Conservation (phyloP, 2,888 invertebrate genomes). For the Dolichopus griseipennis region DNA sequence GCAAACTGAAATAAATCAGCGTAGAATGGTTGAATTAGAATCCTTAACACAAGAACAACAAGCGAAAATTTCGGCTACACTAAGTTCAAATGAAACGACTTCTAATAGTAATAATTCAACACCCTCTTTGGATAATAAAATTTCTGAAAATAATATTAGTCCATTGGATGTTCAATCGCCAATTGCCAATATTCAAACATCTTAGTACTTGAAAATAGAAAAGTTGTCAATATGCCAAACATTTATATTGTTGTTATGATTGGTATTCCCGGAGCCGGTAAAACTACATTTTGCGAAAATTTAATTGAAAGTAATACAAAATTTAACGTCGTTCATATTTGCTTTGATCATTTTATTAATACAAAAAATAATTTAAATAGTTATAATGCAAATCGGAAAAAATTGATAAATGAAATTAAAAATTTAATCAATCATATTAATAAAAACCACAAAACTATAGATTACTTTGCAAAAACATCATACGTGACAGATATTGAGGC, state of each 20-base stretch:
- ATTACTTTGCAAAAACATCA: neutral
- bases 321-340: slow-evolving; percentile 31
- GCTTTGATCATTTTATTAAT: slow-evolving; percentile 32
- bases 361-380: slow-evolving; percentile 13
- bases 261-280: slow-evolving; percentile 38
- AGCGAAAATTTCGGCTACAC: slow-evolving; percentile 24
- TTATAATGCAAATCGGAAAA: slow-evolving; percentile 26
- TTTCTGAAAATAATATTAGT: neutral
- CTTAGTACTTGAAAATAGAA: slow-evolving; percentile 19
- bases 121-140: no score
- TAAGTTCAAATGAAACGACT: neutral
- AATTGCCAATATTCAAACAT: slow-evolving; percentile 14
- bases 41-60: slow-evolving; percentile 27
- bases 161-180: slow-evolving; percentile 14
- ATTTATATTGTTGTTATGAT: slow-evolving; percentile 34
- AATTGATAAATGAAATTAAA: slow-evolving; percentile 24
- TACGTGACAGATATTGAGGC: neutral
- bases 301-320: slow-evolving; percentile 21
- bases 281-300: slow-evolving; percentile 31
- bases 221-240: slow-evolving; percentile 26
- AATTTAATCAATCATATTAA: slow-evolving; percentile 22
- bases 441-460: neutral
- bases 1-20: slow-evolving; percentile 37
- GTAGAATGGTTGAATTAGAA: slow-evolving; percentile 36
- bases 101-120: neutral